Evolutionary conservation across 2,797 vertebrate genomes (phyloP).

Genomic region (Neosilurus hyrtlii): DNA sequence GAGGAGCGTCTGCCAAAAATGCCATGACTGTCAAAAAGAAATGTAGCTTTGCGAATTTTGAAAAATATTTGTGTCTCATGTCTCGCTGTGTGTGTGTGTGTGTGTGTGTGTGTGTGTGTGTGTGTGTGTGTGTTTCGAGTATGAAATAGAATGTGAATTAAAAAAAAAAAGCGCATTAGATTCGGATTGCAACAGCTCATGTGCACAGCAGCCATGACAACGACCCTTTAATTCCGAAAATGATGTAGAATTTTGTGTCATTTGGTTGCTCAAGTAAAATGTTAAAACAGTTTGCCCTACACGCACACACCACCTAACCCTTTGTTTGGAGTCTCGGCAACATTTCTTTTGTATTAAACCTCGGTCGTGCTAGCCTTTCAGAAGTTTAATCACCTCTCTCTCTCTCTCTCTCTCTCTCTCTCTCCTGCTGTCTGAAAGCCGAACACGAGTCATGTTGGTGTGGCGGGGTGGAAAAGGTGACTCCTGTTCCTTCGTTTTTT

Average conservation of each 20-base stretch:
- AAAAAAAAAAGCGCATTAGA: too few relatives aligned
- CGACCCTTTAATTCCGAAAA: too few relatives aligned
- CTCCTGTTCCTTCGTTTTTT: slow-evolving; percentile 33
- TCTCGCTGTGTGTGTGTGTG: too few relatives aligned
- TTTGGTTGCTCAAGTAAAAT: not conserved
- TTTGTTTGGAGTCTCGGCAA: not conserved
- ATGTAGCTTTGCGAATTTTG: too few relatives aligned
- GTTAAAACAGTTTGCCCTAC: not conserved
- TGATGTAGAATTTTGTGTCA: not conserved
- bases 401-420: slow-evolving; percentile 12
- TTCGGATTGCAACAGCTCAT: too few relatives aligned
- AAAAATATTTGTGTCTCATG: too few relatives aligned
- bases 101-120: too few relatives aligned
- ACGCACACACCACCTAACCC: not conserved
- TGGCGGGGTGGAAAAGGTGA: slow-evolving; percentile 39
- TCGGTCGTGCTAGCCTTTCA: not conserved
- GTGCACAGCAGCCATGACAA: too few relatives aligned
- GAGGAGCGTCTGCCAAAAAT: too few relatives aligned
- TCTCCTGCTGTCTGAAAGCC: not conserved
- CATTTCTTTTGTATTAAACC: slow-evolving; percentile 14
- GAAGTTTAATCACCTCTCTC: slow-evolving; percentile 61
- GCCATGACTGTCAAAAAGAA: too few relatives aligned
- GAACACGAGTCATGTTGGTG: slow-evolving; percentile 20
- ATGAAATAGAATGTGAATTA: too few relatives aligned
- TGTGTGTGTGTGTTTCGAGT: too few relatives aligned